Evolutionary conservation across 2,113 vertebrate genomes (phyloP).

Genomic region (Trematomus loennbergii): DNA sequence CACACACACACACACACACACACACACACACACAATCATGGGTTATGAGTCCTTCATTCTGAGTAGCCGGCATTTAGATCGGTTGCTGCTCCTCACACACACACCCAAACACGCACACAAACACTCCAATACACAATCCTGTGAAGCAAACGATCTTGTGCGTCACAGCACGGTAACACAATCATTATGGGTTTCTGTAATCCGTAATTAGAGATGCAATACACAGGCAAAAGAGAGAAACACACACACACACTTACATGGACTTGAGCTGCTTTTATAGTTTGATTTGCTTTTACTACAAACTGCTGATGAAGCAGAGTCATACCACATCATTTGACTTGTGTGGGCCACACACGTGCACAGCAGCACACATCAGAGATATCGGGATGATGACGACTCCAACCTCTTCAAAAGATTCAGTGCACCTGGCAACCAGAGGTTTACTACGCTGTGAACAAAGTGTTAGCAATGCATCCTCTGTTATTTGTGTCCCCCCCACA

Average conservation of each 20-base stretch:
- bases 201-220: conserved; percentile 79
- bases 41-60: conserved; percentile 45
- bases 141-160: conserved; percentile 58
- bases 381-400: conserved; percentile 15
- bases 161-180: conserved; percentile 65
- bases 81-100: conserved; percentile 2
- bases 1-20: conserved; percentile 77
- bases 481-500: neutral
- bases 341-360: conserved; percentile 53
- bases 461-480: too few species aligned
- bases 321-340: conserved; percentile 58
- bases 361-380: conserved; percentile 62
- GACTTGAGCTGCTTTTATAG: conserved; percentile 37
- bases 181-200: conserved; percentile 76
- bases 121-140: conserved; percentile 5
- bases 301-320: conserved; percentile 54
- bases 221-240: conserved; percentile 50
- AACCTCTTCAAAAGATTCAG: neutral
- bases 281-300: conserved; percentile 54
- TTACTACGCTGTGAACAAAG: neutral
- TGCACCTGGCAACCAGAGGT: conserved; percentile 65
- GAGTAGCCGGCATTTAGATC: conserved; percentile 35
- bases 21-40: conserved; percentile 62
- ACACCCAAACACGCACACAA: conserved; percentile 23
- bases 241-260: conserved; percentile 28